phyloP scores from a whole-genome alignment of 2,113 vertebrate genomes.

The Genyomyrus donnyi region DNA sequence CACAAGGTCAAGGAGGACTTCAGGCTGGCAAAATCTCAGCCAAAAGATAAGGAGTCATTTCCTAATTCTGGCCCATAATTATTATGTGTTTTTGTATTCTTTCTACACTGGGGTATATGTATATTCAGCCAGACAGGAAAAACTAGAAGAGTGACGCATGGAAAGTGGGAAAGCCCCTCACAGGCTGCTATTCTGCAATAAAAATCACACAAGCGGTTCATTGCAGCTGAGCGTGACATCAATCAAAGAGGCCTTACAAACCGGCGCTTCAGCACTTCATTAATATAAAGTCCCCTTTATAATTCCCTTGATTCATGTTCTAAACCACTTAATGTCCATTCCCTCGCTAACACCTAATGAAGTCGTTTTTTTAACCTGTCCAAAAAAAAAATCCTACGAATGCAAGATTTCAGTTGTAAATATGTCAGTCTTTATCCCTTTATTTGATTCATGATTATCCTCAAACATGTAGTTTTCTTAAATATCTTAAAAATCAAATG shows the following conservation, averaged over 20 bases:
- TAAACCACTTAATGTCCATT: conserved; percentile 1
- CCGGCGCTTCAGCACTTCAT: not conserved
- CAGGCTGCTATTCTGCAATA: not conserved
- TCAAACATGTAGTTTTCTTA: not conserved
- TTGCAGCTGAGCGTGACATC: not conserved
- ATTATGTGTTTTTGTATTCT: not conserved
- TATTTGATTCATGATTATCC: not conserved
- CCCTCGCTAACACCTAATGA: not conserved
- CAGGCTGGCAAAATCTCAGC: not conserved
- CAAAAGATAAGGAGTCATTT: not conserved
- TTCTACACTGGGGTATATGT: not conserved
- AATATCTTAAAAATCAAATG: not conserved
- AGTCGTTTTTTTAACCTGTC: not conserved
- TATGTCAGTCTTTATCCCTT: not conserved
- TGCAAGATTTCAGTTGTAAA: not conserved
- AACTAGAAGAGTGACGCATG: not conserved
- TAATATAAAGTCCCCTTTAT: not conserved
- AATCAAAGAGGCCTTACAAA: not conserved
- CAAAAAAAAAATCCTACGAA: not conserved
- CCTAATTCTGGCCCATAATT: not conserved
- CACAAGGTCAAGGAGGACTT: not conserved
- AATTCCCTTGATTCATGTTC: not conserved
- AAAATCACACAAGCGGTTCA: not conserved
- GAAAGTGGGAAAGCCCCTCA: not conserved
- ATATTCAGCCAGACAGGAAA: not conserved